A percentile compares a stretch with the other conserved stretches of the same genome.
phyloP scores from a whole-genome alignment of 2,888 invertebrate species.

The Cosmopolites sordidus region DNA sequence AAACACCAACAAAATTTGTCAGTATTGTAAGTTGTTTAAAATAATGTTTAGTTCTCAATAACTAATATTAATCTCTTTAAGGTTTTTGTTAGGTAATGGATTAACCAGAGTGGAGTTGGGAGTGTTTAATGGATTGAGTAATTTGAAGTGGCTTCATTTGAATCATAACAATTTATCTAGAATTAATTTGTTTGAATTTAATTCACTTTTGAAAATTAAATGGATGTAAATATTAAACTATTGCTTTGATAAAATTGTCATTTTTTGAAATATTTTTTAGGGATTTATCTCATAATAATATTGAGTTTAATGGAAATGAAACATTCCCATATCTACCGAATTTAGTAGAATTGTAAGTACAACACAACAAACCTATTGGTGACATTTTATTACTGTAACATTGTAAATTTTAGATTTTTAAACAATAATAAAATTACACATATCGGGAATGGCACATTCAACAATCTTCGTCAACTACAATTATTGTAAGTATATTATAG shows the following conservation, averaged over 20 bases:
- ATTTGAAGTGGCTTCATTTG: constrained; percentile 24
- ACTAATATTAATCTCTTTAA: constrained; percentile 3
- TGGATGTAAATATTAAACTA: constrained; percentile 18
- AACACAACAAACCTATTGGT: too few relatives aligned
- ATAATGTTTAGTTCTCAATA: too few relatives aligned
- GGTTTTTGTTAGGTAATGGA: constrained; percentile 21
- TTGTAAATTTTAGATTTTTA: constrained; percentile 17
- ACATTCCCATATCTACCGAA: constrained; percentile 23
- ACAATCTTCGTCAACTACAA: constrained; percentile 13
- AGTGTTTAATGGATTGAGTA: constrained; percentile 18
- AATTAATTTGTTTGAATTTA: constrained; percentile 20
- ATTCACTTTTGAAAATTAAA: constrained; percentile 7
- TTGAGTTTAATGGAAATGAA: constrained; percentile 13
- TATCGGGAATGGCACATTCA: constrained; percentile 16
- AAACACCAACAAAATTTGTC: constrained; percentile 16
- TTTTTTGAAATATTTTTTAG: too few relatives aligned
- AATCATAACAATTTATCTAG: constrained; percentile 20
- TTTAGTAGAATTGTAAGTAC: constrained; percentile 22
- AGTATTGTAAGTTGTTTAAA: constrained; percentile 22
- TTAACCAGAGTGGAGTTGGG: constrained; percentile 14
- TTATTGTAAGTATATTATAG: constrained; percentile 22
- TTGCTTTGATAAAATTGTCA: too few relatives aligned
- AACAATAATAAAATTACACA: constrained; percentile 21
- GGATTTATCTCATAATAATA: constrained; percentile 18
- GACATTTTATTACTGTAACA: neutral